Evolutionary conservation across 2,797 vertebrate genomes (phyloP).

Genomic region (Urophycis tenuis): DNA sequence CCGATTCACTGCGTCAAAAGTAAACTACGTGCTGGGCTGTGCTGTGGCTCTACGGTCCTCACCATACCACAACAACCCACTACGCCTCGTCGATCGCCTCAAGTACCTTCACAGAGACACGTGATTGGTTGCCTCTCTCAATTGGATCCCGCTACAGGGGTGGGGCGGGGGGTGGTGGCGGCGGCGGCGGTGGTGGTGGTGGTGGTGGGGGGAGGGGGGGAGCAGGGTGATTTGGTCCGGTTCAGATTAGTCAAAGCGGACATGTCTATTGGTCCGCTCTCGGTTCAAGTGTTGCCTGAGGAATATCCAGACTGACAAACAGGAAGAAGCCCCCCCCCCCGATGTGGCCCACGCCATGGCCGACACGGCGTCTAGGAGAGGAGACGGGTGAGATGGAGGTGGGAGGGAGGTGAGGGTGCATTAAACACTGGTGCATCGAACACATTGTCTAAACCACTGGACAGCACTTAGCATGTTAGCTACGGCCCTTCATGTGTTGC

Average conservation of each 20-base stretch:
- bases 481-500: too few species aligned
- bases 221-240: conserved; percentile 62
- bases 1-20: neutral
- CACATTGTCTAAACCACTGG: too few species aligned
- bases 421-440: too few species aligned
- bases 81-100: conserved; percentile 17
- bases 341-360: too few species aligned
- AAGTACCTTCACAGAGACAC: conserved; percentile 35
- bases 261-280: neutral
- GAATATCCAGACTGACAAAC: conserved; percentile 8
- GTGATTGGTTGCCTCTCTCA: conserved; percentile 14
- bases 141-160: conserved; percentile 7
- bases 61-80: conserved; percentile 6
- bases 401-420: too few species aligned
- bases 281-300: conserved; percentile 39
- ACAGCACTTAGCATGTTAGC: too few species aligned
- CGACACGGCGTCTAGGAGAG: too few species aligned
- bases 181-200: neutral
- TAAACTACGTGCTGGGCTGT: conserved; percentile 27
- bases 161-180: too few species aligned
- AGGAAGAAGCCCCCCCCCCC: neutral
- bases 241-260: conserved; percentile 9
- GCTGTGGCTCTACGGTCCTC: conserved; percentile 33
- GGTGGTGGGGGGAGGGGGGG: conserved; percentile 2
- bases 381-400: too few species aligned